Evolutionary conservation across 2,888 invertebrate species (phyloP).

Genomic region (Nineta flava): DNA sequence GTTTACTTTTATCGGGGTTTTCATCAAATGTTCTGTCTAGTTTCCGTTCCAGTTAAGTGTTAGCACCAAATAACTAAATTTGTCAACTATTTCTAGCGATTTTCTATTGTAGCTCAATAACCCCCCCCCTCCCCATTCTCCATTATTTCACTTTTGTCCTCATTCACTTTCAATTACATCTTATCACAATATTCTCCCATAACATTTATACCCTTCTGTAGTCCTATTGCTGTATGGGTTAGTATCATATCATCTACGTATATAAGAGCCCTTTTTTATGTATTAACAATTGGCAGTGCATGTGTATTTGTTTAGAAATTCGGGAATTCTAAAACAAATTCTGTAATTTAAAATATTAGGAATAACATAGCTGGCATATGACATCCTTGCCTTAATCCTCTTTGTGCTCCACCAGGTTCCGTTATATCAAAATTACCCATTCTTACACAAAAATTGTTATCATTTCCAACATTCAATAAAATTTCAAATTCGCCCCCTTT

Average conservation of each 20-base stretch:
- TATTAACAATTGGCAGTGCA: background rate
- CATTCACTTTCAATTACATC: background rate
- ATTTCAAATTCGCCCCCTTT: too few species aligned
- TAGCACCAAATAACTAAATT: background rate
- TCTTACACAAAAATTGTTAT: background rate
- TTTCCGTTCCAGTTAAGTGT: background rate
- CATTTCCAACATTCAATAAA: background rate
- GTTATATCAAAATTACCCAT: too few species aligned
- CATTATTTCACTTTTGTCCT: background rate
- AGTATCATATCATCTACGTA: background rate
- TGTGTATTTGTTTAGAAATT: background rate
- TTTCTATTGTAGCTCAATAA: background rate
- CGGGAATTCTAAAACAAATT: too few species aligned
- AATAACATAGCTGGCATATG: too few species aligned
- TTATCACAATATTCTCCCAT: background rate
- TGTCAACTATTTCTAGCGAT: background rate
- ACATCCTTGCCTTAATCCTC: too few species aligned
- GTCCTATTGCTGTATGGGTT: background rate
- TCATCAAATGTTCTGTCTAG: background rate
- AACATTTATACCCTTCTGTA: background rate
- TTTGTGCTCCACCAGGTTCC: too few species aligned
- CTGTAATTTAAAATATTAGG: too few species aligned
- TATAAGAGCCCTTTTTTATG: background rate
- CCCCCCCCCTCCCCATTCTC: background rate
- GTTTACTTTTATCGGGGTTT: too few species aligned